Evolutionary conservation across 2,797 vertebrate species (phyloP).

Genomic region (Tympanoctomys barrerae): DNA sequence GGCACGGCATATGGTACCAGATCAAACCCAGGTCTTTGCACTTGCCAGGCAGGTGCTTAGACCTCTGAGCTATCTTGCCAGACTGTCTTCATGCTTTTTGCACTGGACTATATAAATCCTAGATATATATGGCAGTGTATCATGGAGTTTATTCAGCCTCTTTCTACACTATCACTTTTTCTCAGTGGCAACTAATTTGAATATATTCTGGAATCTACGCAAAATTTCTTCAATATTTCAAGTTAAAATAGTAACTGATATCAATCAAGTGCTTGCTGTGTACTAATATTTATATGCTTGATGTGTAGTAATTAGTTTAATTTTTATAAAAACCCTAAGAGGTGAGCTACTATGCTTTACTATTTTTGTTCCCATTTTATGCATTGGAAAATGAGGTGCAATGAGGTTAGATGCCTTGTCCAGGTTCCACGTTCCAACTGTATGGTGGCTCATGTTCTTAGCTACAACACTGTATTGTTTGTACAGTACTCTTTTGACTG

Average conservation of each 20-base stretch:
- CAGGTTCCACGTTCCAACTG: slow-evolving; percentile 1
- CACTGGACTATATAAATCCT: background rate
- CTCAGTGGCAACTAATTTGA: slow-evolving; percentile 38
- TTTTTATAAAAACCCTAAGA: background rate
- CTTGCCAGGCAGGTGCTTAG: too few relatives aligned
- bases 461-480: slow-evolving; percentile 1
- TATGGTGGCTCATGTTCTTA: background rate
- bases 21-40: too few relatives aligned
- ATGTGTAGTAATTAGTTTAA: slow-evolving; percentile 43
- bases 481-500: background rate
- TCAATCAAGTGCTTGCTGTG: background rate
- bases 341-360: slow-evolving; percentile 10
- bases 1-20: too few relatives aligned
- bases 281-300: slow-evolving; percentile 11
- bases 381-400: slow-evolving; percentile 7
- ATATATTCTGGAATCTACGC: slow-evolving; percentile 13
- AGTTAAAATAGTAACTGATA: slow-evolving; percentile 45
- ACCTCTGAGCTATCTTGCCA: too few relatives aligned
- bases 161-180: slow-evolving; percentile 45
- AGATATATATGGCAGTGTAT: background rate
- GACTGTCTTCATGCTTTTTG: slow-evolving; percentile 25
- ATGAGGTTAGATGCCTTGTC: slow-evolving; percentile 21
- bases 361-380: slow-evolving; percentile 36
- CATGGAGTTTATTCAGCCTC: background rate
- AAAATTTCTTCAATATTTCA: slow-evolving; percentile 46